These are phyloP conservation scores for Sphaerophoria rueppellii DNA, from an alignment of 2,888 invertebrate genomes.

Conservation along the genomic window DNA sequence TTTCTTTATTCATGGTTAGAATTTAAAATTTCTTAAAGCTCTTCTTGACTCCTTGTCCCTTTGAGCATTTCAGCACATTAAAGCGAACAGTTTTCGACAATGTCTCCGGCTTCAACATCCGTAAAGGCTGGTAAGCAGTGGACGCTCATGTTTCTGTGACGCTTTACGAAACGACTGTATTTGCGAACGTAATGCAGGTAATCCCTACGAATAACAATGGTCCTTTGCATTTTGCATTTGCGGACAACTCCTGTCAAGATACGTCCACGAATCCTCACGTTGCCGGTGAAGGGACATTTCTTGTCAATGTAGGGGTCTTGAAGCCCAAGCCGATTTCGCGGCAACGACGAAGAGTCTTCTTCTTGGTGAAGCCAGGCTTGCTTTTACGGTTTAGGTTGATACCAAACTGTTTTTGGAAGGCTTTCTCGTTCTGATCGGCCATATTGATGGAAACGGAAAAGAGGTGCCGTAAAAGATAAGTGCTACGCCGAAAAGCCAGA, in stretches of 20 bases:
- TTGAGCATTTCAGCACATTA: background rate
- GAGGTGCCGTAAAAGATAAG: no score
- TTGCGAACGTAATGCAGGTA: conserved; percentile 98
- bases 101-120: conserved; percentile 2
- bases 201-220: conserved; percentile 98
- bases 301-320: conserved; percentile 99
- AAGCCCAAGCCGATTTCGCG: conserved; percentile 97
- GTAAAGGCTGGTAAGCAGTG: background rate
- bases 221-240: conserved; percentile 96
- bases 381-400: conserved; percentile 48
- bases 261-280: conserved; percentile 98
- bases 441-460: conserved; percentile 20
- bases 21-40: no score
- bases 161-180: conserved; percentile 92
- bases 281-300: conserved; percentile 99
- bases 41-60: background rate
- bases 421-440: conserved; percentile 30
- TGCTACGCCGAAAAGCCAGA: no score
- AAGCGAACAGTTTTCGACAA: background rate
- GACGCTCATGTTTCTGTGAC: background rate
- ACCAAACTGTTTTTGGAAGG: conserved; percentile 24
- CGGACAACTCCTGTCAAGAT: conserved; percentile 96
- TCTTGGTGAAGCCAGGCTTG: conserved; percentile 85
- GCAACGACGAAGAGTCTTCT: conserved; percentile 89
- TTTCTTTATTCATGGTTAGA: no score